Conservation (phyloP, 2,888 invertebrate genomes). For the Epistrophe eligans region DNA sequence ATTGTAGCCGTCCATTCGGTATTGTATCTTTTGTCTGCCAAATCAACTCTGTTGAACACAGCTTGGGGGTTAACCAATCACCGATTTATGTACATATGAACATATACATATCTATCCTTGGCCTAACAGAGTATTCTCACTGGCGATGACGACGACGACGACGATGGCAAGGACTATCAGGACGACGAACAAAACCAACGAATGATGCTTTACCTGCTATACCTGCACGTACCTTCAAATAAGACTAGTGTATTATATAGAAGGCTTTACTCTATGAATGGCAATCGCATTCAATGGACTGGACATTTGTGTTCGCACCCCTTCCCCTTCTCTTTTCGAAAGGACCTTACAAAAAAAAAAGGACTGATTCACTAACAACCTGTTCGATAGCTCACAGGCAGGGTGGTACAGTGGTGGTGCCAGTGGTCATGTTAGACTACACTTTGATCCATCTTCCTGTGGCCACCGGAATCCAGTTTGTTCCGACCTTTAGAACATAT, state of each 20-base stretch:
- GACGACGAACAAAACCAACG: slow-evolving; percentile 34
- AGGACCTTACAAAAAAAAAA: slow-evolving; percentile 30
- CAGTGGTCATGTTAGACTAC: slow-evolving; percentile 64
- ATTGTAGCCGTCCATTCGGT: slow-evolving; percentile 47
- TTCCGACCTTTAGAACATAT: slow-evolving; percentile 42
- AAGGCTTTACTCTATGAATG: slow-evolving; percentile 48
- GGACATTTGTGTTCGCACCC: slow-evolving; percentile 22
- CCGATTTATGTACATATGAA: slow-evolving; percentile 13
- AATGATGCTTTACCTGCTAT: slow-evolving; percentile 15
- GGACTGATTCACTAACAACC: slow-evolving; percentile 61
- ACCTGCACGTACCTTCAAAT: slow-evolving; percentile 50
- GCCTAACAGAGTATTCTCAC: background rate
- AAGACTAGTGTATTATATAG: slow-evolving; percentile 38
- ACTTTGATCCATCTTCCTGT: slow-evolving; percentile 51
- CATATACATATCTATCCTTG: background rate
- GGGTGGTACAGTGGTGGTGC: slow-evolving; percentile 22
- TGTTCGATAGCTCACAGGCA: slow-evolving; percentile 60
- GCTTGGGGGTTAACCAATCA: slow-evolving; percentile 42
- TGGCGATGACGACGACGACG: slow-evolving; percentile 1
- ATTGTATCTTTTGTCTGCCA: slow-evolving; percentile 55
- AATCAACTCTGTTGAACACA: slow-evolving; percentile 55
- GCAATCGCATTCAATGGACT: slow-evolving; percentile 64
- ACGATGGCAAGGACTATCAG: slow-evolving; percentile 17
- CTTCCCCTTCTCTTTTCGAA: background rate
- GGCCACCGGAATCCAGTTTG: slow-evolving; percentile 49